Evolutionary conservation across 2,113 vertebrate species (phyloP), one percentile per base, ranked within the genome.

Genomic region (Scomber colias): DNA sequence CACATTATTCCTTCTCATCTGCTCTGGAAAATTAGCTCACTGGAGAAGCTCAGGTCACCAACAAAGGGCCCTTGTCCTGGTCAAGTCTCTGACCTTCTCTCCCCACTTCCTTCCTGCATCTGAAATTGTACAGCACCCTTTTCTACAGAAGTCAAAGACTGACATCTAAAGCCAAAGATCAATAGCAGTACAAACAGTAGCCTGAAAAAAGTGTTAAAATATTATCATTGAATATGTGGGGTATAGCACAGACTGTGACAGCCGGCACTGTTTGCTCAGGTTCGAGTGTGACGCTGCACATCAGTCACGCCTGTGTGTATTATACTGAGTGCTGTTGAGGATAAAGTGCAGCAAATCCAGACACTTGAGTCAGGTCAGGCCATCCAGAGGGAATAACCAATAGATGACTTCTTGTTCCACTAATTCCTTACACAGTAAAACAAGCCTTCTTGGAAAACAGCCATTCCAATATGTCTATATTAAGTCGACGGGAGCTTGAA

Each of bases 361-460:
- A 97, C 94, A 95, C 94, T 94, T 89, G 93, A 95, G 94, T 93
- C 94, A 94, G 94, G 94, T 95, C 87, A 93, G 90, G 92, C 95
- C 94, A 94, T 96, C 95, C 95, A 95, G 94, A 96, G 95, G 85
- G 94, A 96, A 96, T 95, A 95, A 96, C 94, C 95, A 96, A 96
- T 96, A 97, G 95, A 97, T 95, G 94, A 96, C 95, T 97, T 97
- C 96, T 97, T 97, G 95, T 96, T 97, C 93, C 92, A 90, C 95
- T 95, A 96, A 95, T 94, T 94, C 92, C 95, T 97, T 94, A 95
- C 94, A 96, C 89, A 95, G 95, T 87, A 84, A 94, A 96, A 95
- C 95, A 95, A 95, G 95, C 93, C 95, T 81, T 94, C 93, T 95
- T 96, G 95, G 96, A 97, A 95, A 96, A 94, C 90, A 92, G 95